These are phyloP conservation scores for Euzophera pinguis DNA, from an alignment of 2,888 invertebrate genomes.

Conservation along the genomic window DNA sequence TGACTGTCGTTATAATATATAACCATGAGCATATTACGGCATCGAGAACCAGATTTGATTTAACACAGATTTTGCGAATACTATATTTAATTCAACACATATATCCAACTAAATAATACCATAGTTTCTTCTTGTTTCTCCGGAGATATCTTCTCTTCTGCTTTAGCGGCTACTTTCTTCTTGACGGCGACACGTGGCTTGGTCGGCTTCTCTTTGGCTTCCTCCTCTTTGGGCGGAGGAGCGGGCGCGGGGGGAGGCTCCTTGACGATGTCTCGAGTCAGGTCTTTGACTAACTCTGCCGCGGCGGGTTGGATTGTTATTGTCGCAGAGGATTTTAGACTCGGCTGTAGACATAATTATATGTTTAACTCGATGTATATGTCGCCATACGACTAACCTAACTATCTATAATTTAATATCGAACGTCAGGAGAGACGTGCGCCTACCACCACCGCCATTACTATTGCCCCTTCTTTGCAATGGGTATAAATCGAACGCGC, in stretches of 20 bases:
- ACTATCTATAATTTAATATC: too few relatives aligned
- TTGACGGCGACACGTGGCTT: slow-evolving; percentile 44
- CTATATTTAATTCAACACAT: too few relatives aligned
- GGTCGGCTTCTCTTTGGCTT: slow-evolving; percentile 40
- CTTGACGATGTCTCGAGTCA: slow-evolving; percentile 48
- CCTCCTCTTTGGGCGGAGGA: slow-evolving; percentile 36
- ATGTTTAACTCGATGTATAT: neutral
- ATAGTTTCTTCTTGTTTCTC: slow-evolving; percentile 57
- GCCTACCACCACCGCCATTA: too few relatives aligned
- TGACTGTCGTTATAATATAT: too few relatives aligned
- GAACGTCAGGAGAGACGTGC: too few relatives aligned
- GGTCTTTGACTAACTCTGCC: slow-evolving; percentile 41
- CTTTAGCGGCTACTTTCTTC: slow-evolving; percentile 48
- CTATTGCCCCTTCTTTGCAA: too few relatives aligned
- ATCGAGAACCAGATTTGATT: too few relatives aligned
- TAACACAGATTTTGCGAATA: too few relatives aligned
- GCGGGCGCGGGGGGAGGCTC: slow-evolving; percentile 18
- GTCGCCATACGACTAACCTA: too few relatives aligned
- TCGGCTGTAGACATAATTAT: slow-evolving; percentile 33
- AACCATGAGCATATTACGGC: too few relatives aligned
- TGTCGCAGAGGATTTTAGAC: slow-evolving; percentile 65
- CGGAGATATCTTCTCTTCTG: slow-evolving; percentile 42
- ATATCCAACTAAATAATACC: too few relatives aligned
- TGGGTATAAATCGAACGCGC: too few relatives aligned
- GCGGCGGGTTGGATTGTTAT: slow-evolving; percentile 60